Percentiles rank a stretch among this genome's conserved stretches.
Evolutionary conservation across 2,888 invertebrate genomes (phyloP).

Genomic region (Melikaiella ostensackeni): DNA sequence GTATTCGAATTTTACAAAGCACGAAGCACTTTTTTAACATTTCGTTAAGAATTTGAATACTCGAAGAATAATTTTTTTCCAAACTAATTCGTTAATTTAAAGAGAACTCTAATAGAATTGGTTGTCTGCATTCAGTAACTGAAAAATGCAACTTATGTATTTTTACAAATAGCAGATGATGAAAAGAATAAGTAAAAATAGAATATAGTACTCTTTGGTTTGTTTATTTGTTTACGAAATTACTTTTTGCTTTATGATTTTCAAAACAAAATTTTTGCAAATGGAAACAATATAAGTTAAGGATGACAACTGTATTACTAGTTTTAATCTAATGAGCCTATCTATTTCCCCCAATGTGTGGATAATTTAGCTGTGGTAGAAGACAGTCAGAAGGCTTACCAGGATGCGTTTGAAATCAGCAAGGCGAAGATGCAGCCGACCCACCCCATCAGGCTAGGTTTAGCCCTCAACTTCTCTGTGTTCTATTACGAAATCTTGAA

Average conservation of each 20-base stretch:
- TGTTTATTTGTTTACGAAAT: not conserved
- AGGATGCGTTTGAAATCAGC: constrained; percentile 97
- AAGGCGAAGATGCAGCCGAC: constrained; percentile 98
- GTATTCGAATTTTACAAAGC: too few relatives aligned
- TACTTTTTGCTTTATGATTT: not conserved
- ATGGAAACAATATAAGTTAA: not conserved
- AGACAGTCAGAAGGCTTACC: constrained; percentile 97
- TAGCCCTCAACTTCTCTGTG: constrained; percentile 92
- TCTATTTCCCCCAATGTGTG: constrained; percentile 20
- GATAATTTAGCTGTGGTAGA: constrained; percentile 89
- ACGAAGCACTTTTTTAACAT: too few relatives aligned
- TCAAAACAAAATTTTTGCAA: not conserved
- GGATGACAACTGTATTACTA: not conserved
- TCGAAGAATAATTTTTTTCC: too few relatives aligned
- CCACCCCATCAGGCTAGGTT: constrained; percentile 98
- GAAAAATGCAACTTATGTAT: not conserved
- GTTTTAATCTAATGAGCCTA: constrained; percentile 1
- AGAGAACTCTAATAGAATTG: not conserved
- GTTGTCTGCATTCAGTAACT: not conserved
- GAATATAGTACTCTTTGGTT: not conserved
- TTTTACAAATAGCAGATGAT: not conserved
- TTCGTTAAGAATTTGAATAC: too few relatives aligned
- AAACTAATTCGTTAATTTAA: too few relatives aligned
- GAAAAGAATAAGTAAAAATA: not conserved
- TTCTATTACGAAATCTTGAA: constrained; percentile 89